Evolutionary conservation across 1,140 invertebrate species (phyloP).

Genomic region (Psilanteris sp.): DNA sequence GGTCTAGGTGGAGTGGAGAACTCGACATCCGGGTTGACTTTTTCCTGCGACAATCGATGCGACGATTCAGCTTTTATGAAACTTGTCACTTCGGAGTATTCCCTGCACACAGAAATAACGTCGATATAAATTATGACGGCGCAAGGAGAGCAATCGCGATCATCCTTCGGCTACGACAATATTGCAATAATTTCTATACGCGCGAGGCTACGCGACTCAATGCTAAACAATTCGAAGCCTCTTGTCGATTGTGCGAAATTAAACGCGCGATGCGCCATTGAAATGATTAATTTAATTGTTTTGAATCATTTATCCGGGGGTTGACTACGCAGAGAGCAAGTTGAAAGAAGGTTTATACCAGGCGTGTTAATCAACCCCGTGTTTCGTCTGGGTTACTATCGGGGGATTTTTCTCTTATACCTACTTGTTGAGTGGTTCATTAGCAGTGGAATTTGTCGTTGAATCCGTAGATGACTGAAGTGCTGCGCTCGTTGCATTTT

Average conservation of each 20-base stretch:
- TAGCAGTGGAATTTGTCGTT: constrained; percentile 28
- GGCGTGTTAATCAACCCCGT: too few relatives aligned
- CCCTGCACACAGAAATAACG: constrained; percentile 64
- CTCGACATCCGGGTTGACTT: constrained; percentile 56
- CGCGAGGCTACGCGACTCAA: background rate
- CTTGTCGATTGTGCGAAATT: too few relatives aligned
- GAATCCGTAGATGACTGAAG: constrained; percentile 34
- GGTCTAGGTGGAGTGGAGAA: constrained; percentile 73
- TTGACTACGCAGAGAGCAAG: too few relatives aligned
- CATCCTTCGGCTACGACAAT: too few relatives aligned
- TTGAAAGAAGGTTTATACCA: too few relatives aligned
- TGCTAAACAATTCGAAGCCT: too few relatives aligned
- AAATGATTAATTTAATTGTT: too few relatives aligned
- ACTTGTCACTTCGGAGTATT: constrained; percentile 61
- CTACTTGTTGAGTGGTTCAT: constrained; percentile 53
- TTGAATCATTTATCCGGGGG: too few relatives aligned
- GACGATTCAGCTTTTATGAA: constrained; percentile 54
- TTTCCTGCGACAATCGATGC: constrained; percentile 40
- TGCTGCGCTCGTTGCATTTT: constrained; percentile 2
- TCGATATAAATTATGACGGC: constrained; percentile 52
- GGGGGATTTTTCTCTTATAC: background rate
- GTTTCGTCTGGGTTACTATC: too few relatives aligned
- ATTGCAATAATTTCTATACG: constrained; percentile 5
- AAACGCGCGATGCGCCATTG: too few relatives aligned
- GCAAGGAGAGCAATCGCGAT: constrained; percentile 20